Evolutionary conservation across 2,113 vertebrate genomes (phyloP).

Genomic region (Pholis gunnellus): DNA sequence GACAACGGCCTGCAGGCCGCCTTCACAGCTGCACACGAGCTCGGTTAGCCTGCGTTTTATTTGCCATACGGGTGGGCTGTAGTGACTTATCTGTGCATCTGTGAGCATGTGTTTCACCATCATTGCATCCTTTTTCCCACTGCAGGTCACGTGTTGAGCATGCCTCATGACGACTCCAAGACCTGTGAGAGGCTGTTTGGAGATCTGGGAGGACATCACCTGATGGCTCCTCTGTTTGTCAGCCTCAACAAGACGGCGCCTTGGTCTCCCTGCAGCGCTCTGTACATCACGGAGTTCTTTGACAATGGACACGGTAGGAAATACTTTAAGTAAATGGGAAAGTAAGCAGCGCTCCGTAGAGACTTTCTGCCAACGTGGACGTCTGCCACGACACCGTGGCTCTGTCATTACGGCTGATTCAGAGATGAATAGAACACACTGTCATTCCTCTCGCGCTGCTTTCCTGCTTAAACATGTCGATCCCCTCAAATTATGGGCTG

Average conservation of each 20-base stretch:
- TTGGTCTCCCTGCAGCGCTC: constrained; percentile 97
- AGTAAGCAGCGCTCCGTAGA: not conserved
- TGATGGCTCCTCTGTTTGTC: constrained; percentile 94
- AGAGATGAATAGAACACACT: constrained; percentile 46
- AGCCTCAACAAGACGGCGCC: constrained; percentile 91
- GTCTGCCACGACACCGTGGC: constrained; percentile 1
- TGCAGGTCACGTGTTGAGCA: constrained; percentile 95
- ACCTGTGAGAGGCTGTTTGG: constrained; percentile 91
- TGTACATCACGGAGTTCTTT: constrained; percentile 95
- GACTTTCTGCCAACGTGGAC: constrained; percentile 24
- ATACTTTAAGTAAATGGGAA: constrained; percentile 20
- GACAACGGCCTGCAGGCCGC: constrained; percentile 95
- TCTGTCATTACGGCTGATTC: constrained; percentile 54
- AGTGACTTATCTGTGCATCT: not conserved
- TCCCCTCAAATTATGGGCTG: constrained; percentile 68
- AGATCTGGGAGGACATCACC: constrained; percentile 86
- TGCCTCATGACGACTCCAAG: constrained; percentile 96
- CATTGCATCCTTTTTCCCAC: not conserved
- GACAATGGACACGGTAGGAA: constrained; percentile 92
- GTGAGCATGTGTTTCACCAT: not conserved
- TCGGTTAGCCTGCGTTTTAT: constrained; percentile 82
- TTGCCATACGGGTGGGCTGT: not conserved
- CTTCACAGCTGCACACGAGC: constrained; percentile 94
- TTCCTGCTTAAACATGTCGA: constrained; percentile 69
- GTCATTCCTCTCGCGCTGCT: constrained; percentile 41